A percentile compares a stretch with the other conserved stretches of the same genome.
phyloP scores from a whole-genome alignment of 2,113 vertebrate genomes.

The Corythornis vintsioides region DNA sequence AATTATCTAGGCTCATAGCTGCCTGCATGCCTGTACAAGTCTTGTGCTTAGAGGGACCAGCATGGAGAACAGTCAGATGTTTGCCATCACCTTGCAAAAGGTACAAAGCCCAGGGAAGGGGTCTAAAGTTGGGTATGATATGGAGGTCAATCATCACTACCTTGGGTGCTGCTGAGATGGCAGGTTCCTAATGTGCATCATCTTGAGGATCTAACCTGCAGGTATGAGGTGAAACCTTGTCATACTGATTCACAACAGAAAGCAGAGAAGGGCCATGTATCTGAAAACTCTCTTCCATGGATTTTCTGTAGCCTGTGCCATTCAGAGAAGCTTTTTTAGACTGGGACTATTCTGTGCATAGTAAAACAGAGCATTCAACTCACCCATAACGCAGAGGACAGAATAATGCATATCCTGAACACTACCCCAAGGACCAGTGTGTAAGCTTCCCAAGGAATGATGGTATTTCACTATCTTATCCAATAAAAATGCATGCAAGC shows the following conservation, averaged over 20 bases:
- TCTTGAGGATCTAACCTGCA: neutral
- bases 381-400: neutral
- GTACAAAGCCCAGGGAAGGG: neutral
- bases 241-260: neutral
- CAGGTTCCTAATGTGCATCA: neutral
- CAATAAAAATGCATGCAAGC: neutral
- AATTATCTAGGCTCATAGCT: neutral
- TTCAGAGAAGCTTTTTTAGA: neutral
- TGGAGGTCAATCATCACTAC: neutral
- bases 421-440: neutral
- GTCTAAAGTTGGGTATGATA: neutral
- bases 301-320: neutral
- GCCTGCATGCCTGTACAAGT: neutral
- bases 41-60: neutral
- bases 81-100: neutral
- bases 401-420: neutral
- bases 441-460: neutral
- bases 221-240: neutral
- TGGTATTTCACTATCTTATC: neutral
- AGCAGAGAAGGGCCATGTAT: neutral
- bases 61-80: neutral
- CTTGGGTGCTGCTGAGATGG: neutral
- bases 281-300: neutral
- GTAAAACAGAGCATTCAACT: neutral
- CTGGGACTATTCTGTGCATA: neutral